Base-by-base conservation (phyloP, 1,140 invertebrate genomes). In the Harlomillsia oculata region DNA sequence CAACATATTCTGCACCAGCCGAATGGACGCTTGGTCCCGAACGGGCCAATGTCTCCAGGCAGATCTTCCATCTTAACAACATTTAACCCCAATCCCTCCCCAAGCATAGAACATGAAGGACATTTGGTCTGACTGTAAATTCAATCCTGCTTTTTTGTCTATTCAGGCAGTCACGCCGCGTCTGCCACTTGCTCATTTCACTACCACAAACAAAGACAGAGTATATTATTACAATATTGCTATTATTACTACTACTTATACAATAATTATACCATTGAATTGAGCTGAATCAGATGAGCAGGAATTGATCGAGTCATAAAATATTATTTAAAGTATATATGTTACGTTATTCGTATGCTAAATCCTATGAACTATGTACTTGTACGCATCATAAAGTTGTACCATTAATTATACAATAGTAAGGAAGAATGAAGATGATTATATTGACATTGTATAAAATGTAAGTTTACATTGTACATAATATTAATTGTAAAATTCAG, bases 51-150 rank as follows among this genome's bases (percentile, higher is more conserved):
- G 16, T 61, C 62, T 34, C 68, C 65, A 3, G 66, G 65, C 26
- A 52, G 63, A 26, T 49, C 53, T 29, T 68, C 69, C 11, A 62
- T 72, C 13, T 65, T 74, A 14, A 72, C 71, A 20, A 74, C 72
- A 3, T 74, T 74, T 62, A 68, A 66, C 34, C 69, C 69, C 13
- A 67, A 69, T 34, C 59, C 65, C 37, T 68, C 66, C 61, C 66
- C 69, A 28, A 57, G 53, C 32, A 62, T 70, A 32, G 71, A 72
- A 63, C 69, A 69, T 48, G 71, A 72, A 57, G 70, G 70, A 39
- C 71, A 72, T 55, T 66, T 72, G 18, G 71, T 72, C 61, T 72
- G 55, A 57, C 55, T 57, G 29, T 57, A 57, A 32, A n/a, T n/a
- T n/a, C n/a, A n/a, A n/a, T n/a, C n/a, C n/a, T n/a, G n/a, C n/a